phyloP scores from a whole-genome alignment of 2,888 invertebrate genomes.

The Netelia melanura region DNA sequence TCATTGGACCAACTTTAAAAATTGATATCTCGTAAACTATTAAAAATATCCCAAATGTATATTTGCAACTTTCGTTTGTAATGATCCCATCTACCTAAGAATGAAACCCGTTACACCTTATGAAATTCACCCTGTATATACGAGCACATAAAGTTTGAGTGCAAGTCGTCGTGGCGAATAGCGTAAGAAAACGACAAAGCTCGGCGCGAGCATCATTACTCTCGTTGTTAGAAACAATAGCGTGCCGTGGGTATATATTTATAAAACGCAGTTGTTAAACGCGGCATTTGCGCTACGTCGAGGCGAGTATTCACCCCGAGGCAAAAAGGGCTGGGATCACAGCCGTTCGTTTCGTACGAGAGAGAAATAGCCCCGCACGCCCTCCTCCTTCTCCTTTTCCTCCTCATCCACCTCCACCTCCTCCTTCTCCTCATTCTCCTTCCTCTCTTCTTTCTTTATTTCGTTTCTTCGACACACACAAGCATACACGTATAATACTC shows the following conservation, averaged over 20 bases:
- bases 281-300: conserved; percentile 49
- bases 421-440: background rate
- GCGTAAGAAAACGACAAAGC: conserved; percentile 63
- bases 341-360: conserved; percentile 52
- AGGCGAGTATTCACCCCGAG: conserved; percentile 52
- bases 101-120: no score
- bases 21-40: no score
- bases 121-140: background rate
- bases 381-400: conserved; percentile 3
- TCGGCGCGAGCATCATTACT: conserved; percentile 59
- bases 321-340: conserved; percentile 64
- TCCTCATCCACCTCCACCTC: conserved; percentile 11
- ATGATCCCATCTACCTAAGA: no score
- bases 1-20: no score
- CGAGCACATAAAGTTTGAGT: conserved; percentile 28
- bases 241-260: conserved; percentile 48
- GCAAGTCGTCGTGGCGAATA: conserved; percentile 11
- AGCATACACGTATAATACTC: conserved; percentile 28
- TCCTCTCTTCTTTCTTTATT: conserved; percentile 23
- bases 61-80: no score
- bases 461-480: conserved; percentile 32
- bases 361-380: conserved; percentile 1
- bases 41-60: no score
- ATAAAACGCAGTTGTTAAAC: conserved; percentile 54
- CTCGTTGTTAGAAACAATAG: conserved; percentile 70